Base-by-base conservation (phyloP, 2,888 invertebrate genomes). In the Apomyelois bistriatella region DNA sequence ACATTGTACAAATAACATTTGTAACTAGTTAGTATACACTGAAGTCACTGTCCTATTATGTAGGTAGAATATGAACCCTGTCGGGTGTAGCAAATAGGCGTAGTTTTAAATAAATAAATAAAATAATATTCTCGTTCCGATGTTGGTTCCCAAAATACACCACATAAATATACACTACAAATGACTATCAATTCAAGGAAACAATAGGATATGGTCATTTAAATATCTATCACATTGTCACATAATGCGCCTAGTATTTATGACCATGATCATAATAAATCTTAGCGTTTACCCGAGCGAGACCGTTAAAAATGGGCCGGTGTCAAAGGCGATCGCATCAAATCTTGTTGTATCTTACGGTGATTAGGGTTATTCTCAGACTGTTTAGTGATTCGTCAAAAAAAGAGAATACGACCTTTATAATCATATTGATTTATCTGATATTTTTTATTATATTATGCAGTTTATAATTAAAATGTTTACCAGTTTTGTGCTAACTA, bases 151-250 rank as follows among this genome's bases (percentile, higher is more conserved):
- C 10, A 28, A 43, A 16, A 22, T 4, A 38, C 10, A 12, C 3
- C 30, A 22, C 36, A 17, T 10, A 17, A 36, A 16, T 7, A 37
- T 48, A 13, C 15, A 16, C n/a, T 0, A 12, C 22, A 32, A 32
- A 38, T 12, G 6, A 12, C 8, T 28, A 78, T 76, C 68, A 73
- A 75, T 77, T 66, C 70, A 61, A 59, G 53, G 58, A 62, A 66
- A 66, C 61, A 62, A 72, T 65, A 60, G 53, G 56, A 22, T 65
- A 60, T 48, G 51, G 54, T 49, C 62, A 58, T 74, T 75, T 69
- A 63, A 66, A 70, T 65, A 84, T 82, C 74, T 72, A 85, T 85
- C 85, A 81, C 74, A 79, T 82, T 84, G 85, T 84, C 85, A 75
- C 82, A 72, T 70, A 53, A 51, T 54, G 53, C 10, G 2, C 15